phyloP scores from a whole-genome alignment of 2,888 invertebrate genomes.

The Drosophila demipolita region DNA sequence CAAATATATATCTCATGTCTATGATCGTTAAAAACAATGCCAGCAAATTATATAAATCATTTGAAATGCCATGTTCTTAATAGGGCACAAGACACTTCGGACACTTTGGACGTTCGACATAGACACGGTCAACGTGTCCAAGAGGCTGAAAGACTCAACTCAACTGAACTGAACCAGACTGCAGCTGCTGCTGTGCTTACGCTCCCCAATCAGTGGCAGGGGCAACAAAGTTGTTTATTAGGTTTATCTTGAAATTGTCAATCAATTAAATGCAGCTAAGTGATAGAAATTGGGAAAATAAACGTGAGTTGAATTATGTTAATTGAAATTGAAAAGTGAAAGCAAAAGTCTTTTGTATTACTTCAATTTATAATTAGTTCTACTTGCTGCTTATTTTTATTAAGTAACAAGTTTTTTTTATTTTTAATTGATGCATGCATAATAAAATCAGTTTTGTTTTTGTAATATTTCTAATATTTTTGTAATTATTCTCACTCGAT shows the following conservation, averaged over 20 bases:
- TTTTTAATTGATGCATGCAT: not conserved
- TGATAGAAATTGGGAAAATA: conserved; percentile 4
- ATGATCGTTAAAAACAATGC: conserved; percentile 63
- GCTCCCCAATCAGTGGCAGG: conserved; percentile 19
- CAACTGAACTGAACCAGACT: too few species aligned
- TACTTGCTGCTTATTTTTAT: not conserved
- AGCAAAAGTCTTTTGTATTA: not conserved
- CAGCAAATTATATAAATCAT: conserved; percentile 74
- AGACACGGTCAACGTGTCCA: conserved; percentile 68
- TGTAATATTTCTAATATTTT: not conserved
- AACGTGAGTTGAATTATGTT: not conserved
- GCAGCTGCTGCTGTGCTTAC: conserved; percentile 67
- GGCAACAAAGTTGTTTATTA: conserved; percentile 4
- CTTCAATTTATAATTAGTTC: not conserved
- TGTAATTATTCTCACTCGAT: not conserved
- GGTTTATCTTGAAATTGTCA: conserved; percentile 57
- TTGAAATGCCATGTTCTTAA: conserved; percentile 74
- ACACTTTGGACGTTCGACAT: conserved; percentile 61
- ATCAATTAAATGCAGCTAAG: conserved; percentile 43
- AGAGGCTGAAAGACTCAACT: conserved; percentile 31
- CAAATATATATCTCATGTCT: conserved; percentile 43
- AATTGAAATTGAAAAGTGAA: not conserved
- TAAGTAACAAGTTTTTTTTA: not conserved
- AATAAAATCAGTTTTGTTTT: not conserved
- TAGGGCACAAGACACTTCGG: conserved; percentile 74